These are phyloP conservation scores for Scotopteryx bipunctaria DNA, from an alignment of 2,888 invertebrate genomes.

Conservation along the genomic window DNA sequence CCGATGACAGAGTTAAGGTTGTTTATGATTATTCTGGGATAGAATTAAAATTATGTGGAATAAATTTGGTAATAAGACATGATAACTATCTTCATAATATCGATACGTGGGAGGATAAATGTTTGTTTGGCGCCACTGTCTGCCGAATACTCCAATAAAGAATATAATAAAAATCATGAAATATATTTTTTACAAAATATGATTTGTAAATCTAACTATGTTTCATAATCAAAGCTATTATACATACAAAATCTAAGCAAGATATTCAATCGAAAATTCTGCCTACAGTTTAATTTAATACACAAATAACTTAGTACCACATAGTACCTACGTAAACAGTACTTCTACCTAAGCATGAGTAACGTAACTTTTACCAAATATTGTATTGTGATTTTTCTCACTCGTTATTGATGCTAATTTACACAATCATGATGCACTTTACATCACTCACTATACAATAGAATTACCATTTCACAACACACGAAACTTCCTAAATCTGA, in stretches of 20 bases:
- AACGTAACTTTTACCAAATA: neutral
- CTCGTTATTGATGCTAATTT: slow-evolving; percentile 51
- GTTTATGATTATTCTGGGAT: slow-evolving; percentile 68
- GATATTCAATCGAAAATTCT: too few species aligned
- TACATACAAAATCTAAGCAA: too few species aligned
- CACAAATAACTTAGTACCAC: too few species aligned
- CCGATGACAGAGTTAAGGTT: slow-evolving; percentile 79
- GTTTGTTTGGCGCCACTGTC: slow-evolving; percentile 46
- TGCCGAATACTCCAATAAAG: slow-evolving; percentile 15
- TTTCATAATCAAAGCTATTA: too few species aligned
- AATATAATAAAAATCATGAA: neutral
- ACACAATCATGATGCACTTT: slow-evolving; percentile 70
- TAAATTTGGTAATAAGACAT: slow-evolving; percentile 66
- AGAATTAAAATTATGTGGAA: slow-evolving; percentile 67
- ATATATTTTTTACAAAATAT: neutral
- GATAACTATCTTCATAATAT: slow-evolving; percentile 60
- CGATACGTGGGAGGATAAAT: slow-evolving; percentile 53
- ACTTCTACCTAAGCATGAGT: too few species aligned
- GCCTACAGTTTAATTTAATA: too few species aligned
- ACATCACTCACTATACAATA: slow-evolving; percentile 62
- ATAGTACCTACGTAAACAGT: too few species aligned
- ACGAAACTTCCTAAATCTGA: slow-evolving; percentile 79
- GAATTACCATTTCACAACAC: slow-evolving; percentile 70
- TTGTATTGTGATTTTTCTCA: slow-evolving; percentile 7
- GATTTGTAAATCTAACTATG: neutral